Evolutionary conservation across 2,113 vertebrate genomes (phyloP).

Genomic region (Bambusicola thoracicus): DNA sequence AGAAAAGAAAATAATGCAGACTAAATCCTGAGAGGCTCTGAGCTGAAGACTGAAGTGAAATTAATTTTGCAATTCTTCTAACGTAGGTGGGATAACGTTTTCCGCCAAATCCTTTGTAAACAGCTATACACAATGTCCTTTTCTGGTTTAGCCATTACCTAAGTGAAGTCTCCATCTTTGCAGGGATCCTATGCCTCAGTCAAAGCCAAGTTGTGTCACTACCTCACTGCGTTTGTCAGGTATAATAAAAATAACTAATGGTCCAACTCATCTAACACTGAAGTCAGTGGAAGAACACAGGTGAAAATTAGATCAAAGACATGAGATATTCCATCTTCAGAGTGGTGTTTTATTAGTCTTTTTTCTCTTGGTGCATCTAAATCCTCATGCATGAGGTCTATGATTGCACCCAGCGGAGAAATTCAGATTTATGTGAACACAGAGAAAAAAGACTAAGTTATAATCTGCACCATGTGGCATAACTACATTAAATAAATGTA

Average conservation of each 20-base stretch:
- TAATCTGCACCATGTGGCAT: neutral
- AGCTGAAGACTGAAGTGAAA: neutral
- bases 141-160: neutral
- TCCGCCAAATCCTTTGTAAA: fast-evolving
- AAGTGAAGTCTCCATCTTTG: neutral
- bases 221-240: neutral
- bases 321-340: neutral
- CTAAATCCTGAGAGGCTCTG: neutral
- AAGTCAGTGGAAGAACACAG: neutral
- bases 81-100: neutral
- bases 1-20: neutral
- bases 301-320: neutral
- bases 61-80: neutral
- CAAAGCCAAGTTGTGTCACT: neutral
- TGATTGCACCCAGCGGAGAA: constrained; percentile 9
- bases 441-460: constrained; percentile 1
- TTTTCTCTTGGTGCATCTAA: constrained; percentile 40
- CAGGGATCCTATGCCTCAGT: neutral
- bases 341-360: constrained; percentile 33
- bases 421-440: constrained; percentile 35
- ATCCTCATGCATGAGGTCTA: neutral
- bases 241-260: constrained; percentile 40
- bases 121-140: neutral
- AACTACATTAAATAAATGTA: constrained; percentile 12
- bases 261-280: neutral